These are phyloP conservation scores for Leucosticte australis DNA, from an alignment of 2,113 vertebrate species.

Conservation along the genomic window DNA sequence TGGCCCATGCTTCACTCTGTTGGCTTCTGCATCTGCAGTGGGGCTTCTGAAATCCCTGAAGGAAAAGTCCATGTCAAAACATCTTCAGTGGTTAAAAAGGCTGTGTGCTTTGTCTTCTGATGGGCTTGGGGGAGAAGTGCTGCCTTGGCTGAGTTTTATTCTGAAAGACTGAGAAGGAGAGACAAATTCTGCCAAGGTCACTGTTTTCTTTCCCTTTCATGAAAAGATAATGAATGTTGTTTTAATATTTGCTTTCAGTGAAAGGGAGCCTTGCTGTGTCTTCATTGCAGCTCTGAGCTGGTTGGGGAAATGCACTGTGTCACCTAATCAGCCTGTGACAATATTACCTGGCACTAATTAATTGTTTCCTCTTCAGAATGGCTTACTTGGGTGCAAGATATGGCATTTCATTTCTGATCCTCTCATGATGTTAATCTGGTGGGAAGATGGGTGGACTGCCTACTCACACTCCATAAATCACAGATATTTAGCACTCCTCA, in stretches of 20 bases:
- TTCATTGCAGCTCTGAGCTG: not conserved
- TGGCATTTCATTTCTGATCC: not conserved
- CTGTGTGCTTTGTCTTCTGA: not conserved
- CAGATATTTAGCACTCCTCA: not conserved
- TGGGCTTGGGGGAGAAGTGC: not conserved
- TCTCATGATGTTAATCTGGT: not conserved
- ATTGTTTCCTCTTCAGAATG: not conserved
- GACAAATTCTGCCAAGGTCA: not conserved
- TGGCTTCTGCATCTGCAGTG: slow-evolving; percentile 4
- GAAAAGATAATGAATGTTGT: slow-evolving; percentile 28
- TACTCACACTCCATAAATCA: not conserved
- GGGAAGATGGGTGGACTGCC: not conserved
- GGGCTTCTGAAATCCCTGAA: slow-evolving; percentile 52
- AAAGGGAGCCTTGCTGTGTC: not conserved
- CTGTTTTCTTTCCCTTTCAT: not conserved
- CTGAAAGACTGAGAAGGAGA: not conserved
- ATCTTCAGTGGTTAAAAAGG: slow-evolving; percentile 17
- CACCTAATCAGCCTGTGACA: not conserved
- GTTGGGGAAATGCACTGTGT: not conserved
- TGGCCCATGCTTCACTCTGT: slow-evolving; percentile 7
- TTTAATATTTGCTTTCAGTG: slow-evolving; percentile 29
- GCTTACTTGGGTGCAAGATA: not conserved
- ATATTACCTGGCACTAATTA: slow-evolving; percentile 7
- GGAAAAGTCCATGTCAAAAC: slow-evolving; percentile 36
- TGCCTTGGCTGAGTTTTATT: not conserved